Percentiles rank a stretch among this genome's conserved stretches.
phyloP scores from a whole-genome alignment of 1,140 invertebrate genomes.

The Propsilocerus akamusi region DNA sequence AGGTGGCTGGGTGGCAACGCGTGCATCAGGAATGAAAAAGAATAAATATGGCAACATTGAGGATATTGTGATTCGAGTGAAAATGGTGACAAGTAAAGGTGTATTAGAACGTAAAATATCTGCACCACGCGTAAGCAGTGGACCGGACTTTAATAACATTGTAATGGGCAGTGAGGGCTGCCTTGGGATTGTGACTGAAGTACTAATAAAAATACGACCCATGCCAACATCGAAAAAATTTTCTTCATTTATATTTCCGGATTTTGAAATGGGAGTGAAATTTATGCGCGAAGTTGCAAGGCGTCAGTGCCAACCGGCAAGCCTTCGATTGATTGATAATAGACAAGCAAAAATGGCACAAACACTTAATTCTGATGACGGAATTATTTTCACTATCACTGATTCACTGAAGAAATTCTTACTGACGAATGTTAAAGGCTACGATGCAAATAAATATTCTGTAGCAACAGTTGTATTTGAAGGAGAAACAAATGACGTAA shows the following conservation, averaged over 20 bases:
- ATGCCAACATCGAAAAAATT: slow-evolving; percentile 39
- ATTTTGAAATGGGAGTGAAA: slow-evolving; percentile 42
- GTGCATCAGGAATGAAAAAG: slow-evolving; percentile 65
- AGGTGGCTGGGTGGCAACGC: slow-evolving; percentile 53
- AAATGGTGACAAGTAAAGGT: slow-evolving; percentile 43
- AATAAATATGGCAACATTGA: slow-evolving; percentile 62
- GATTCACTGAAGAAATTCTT: slow-evolving; percentile 44
- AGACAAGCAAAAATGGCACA: slow-evolving; percentile 53
- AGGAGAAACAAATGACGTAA: slow-evolving; percentile 33
- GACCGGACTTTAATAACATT: slow-evolving; percentile 53
- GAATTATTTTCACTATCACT: slow-evolving; percentile 28
- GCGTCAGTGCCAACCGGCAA: slow-evolving; percentile 46
- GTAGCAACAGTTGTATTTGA: slow-evolving; percentile 55
- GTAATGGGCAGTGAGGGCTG: slow-evolving; percentile 56
- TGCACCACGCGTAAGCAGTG: slow-evolving; percentile 40
- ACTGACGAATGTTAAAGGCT: slow-evolving; percentile 44
- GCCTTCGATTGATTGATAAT: slow-evolving; percentile 52
- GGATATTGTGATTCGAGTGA: slow-evolving; percentile 44
- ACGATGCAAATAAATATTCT: slow-evolving; percentile 37
- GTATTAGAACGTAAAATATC: slow-evolving; percentile 38
- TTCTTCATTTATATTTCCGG: slow-evolving; percentile 50
- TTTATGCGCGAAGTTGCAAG: slow-evolving; percentile 35
- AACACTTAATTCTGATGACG: slow-evolving; percentile 34
- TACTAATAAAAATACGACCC: slow-evolving; percentile 48
- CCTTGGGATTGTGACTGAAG: slow-evolving; percentile 50